Base-by-base conservation (phyloP, 2,888 invertebrate genomes). In the Mimumesa dahlbomi region DNA sequence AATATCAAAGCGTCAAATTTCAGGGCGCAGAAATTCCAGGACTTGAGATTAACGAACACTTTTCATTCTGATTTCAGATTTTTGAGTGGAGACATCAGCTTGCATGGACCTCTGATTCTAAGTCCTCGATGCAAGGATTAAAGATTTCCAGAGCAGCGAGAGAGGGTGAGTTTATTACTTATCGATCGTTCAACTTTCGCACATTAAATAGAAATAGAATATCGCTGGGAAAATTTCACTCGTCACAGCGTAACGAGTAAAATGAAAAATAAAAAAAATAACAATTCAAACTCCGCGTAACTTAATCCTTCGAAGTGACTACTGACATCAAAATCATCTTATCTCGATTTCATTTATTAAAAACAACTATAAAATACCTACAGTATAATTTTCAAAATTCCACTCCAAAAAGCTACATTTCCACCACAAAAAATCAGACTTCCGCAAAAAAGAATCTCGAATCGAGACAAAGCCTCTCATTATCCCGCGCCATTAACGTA, bases 101-200 rank as follows among this genome's bases (percentile, higher is more conserved):
- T 76, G 73, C 62, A 73, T 69, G 77, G 77, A 69, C 62, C 73
- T 65, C n/a, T 68, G 54, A 65, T 42, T 49, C 31, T 21, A 43
- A 46, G 43, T 40, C 58, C 45, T 52, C 56, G 40, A 62, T 50
- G 64, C 63, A 52, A 69, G 69, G 43, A 42, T 50, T 53, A 43
- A 42, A 42, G 59, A 40, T 50, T 49, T 31, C 14, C 54, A 49
- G 59, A 16, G 58, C 46, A 48, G 63, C 62, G 54, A 61, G 48
- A 57, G 61, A 49, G 43, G 62, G 75, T 73, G 48, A 77, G 77
- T 65, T 13, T 40, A 52, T 48, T 53, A 40, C 53, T 49, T 53
- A 50, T 64, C 38, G 42, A 57, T 31, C 40, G 18, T 18, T 52
- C 11, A 36, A 31, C 52, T 50, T 16, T 46, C n/a, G n/a, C n/a